Percentiles rank a stretch among this genome's conserved stretches.
Evolutionary conservation across 2,113 vertebrate species (phyloP).

Genomic region (Lutjanus erythropterus): DNA sequence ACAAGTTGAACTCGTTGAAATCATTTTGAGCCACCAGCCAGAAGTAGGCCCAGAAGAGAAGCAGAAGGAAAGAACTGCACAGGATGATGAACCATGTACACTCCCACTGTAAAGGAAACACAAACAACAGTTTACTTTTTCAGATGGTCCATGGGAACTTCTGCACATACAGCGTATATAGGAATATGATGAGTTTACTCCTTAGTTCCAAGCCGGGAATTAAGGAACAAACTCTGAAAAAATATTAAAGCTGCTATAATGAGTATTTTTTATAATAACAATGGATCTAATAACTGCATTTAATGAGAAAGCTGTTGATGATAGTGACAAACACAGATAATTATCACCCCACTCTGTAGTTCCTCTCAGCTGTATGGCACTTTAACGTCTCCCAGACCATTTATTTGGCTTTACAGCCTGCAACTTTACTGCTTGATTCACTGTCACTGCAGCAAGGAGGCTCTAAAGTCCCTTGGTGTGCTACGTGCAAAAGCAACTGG

Average conservation of each 20-base stretch:
- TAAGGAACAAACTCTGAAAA: background rate
- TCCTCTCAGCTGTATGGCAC: background rate
- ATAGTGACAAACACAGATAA: background rate
- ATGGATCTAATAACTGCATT: background rate
- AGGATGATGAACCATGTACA: conserved; percentile 94
- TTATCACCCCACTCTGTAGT: background rate
- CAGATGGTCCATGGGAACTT: background rate
- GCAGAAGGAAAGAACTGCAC: conserved; percentile 91
- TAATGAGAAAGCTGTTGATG: background rate
- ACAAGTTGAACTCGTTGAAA: conserved; percentile 98
- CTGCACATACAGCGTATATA: background rate
- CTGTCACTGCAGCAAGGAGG: background rate
- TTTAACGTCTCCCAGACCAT: background rate
- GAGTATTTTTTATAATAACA: background rate
- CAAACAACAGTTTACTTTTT: conserved; percentile 12
- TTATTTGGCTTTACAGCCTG: background rate
- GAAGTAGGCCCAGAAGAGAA: conserved; percentile 95
- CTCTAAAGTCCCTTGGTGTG: no score
- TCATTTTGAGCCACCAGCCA: conserved; percentile 97
- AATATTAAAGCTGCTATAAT: background rate
- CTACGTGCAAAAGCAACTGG: no score
- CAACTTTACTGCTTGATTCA: background rate
- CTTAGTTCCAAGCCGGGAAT: background rate
- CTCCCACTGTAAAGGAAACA: conserved; percentile 90
- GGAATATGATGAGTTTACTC: background rate